Conservation (phyloP, 2,797 vertebrate species). For the Sus cebifrons region DNA sequence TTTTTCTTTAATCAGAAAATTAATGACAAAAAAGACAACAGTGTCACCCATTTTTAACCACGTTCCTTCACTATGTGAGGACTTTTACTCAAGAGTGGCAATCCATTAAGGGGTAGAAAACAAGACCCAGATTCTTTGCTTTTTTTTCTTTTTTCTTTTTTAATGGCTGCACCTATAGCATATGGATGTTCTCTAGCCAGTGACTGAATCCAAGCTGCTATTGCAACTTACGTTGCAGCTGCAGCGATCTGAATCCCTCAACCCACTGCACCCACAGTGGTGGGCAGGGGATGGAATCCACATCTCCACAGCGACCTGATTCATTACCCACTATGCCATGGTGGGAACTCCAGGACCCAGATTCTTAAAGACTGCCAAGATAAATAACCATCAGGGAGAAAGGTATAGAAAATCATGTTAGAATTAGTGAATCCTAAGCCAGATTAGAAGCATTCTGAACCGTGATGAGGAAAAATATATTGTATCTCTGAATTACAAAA, state of each 20-base stretch:
- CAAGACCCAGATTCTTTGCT: neutral
- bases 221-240: no score
- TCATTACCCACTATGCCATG: no score
- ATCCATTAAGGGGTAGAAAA: neutral
- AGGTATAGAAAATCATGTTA: neutral
- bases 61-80: neutral
- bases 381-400: neutral
- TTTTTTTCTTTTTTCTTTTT: no score
- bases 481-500: neutral
- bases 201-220: no score
- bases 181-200: no score
- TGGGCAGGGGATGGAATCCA: no score
- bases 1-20: conserved; percentile 70
- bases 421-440: neutral
- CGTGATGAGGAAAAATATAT: neutral
- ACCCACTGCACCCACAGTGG: no score
- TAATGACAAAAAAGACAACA: neutral
- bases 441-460: conserved; percentile 30
- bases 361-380: neutral
- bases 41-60: conserved; percentile 42
- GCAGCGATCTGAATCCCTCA: no score
- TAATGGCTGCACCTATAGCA: no score
- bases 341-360: neutral
- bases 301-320: no score
- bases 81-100: conserved; percentile 18